phyloP scores from a whole-genome alignment of 1,140 invertebrate genomes.

The Drosophila ambigua region DNA sequence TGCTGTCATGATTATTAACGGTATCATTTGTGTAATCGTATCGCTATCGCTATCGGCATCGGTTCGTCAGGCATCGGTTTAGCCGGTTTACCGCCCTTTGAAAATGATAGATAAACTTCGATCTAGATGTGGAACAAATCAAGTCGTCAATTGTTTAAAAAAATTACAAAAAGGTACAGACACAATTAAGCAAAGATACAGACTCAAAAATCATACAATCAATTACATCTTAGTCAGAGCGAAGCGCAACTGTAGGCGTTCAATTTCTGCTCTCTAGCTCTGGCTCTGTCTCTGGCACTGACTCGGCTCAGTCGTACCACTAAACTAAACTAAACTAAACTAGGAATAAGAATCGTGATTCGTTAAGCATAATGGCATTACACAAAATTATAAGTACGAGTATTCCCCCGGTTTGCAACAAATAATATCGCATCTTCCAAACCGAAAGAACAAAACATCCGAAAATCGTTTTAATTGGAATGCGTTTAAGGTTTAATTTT shows the following conservation, averaged over 20 bases:
- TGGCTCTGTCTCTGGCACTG: no score
- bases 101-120: conserved; percentile 34
- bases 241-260: conserved; percentile 20
- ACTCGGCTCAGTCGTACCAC: no score
- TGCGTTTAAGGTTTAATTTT: conserved; percentile 2
- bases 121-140: conserved; percentile 35
- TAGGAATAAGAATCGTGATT: conserved; percentile 58
- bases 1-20: conserved; percentile 37
- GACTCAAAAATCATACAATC: conserved; percentile 43
- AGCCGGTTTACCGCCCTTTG: conserved; percentile 4
- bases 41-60: conserved; percentile 21
- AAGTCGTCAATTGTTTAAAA: neutral
- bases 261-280: conserved; percentile 1
- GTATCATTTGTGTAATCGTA: conserved; percentile 44
- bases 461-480: conserved; percentile 28
- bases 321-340: conserved; percentile 30
- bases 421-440: conserved; percentile 71
- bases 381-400: conserved; percentile 60
- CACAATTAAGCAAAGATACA: conserved; percentile 49
- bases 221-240: conserved; percentile 19
- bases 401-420: conserved; percentile 63
- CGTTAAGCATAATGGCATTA: conserved; percentile 42
- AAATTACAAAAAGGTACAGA: conserved; percentile 60
- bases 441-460: conserved; percentile 31
- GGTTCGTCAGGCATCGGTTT: conserved; percentile 4